Percentiles rank a stretch among this genome's conserved stretches.
phyloP scores from a whole-genome alignment of 2,888 invertebrate genomes.

The Tachina fera region DNA sequence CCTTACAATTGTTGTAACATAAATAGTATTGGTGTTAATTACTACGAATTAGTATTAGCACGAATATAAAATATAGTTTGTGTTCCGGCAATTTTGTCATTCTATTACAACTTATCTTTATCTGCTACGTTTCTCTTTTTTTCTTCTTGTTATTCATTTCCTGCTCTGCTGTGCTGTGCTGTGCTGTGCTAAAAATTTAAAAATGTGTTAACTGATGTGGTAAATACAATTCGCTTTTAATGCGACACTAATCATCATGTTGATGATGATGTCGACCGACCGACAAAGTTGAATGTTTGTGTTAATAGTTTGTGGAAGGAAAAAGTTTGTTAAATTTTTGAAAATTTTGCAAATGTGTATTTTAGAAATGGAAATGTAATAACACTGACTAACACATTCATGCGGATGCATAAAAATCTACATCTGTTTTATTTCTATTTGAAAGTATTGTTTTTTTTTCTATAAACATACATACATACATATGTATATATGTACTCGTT shows the following conservation, averaged over 20 bases:
- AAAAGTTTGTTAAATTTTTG: constrained; percentile 65
- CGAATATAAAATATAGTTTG: constrained; percentile 53
- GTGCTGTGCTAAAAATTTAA: constrained; percentile 11
- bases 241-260: constrained; percentile 70
- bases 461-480: not conserved
- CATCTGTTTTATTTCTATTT: constrained; percentile 50
- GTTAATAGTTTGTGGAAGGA: constrained; percentile 58
- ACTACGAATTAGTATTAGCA: constrained; percentile 43
- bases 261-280: constrained; percentile 49
- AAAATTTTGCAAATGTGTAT: constrained; percentile 48
- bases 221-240: constrained; percentile 70
- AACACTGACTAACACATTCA: not conserved
- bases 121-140: not conserved
- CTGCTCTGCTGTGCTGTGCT: constrained; percentile 17
- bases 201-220: constrained; percentile 68
- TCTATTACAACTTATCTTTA: constrained; percentile 35
- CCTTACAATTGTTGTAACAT: not conserved
- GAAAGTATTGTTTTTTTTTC: constrained; percentile 30
- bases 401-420: constrained; percentile 8
- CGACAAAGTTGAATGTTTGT: constrained; percentile 52
- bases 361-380: constrained; percentile 35
- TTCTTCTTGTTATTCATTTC: constrained; percentile 17
- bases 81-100: constrained; percentile 52
- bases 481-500: not conserved
- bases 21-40: constrained; percentile 36